Evolutionary conservation across 2,888 invertebrate species (phyloP).

Genomic region (Plebejus anna): DNA sequence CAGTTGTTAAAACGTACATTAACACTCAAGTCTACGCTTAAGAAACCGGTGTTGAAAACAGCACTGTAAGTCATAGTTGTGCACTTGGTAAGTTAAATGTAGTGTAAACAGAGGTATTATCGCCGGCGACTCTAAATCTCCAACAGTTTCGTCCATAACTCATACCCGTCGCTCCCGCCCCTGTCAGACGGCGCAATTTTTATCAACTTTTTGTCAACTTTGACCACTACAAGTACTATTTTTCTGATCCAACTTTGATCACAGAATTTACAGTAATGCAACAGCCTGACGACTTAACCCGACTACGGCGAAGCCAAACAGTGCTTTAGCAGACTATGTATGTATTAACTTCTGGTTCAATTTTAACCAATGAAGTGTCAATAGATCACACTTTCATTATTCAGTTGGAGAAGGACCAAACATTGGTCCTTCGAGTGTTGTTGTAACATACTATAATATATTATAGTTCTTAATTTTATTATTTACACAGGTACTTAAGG

Average conservation of each 20-base stretch:
- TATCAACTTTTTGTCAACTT: slow-evolving; percentile 41
- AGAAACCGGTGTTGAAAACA: slow-evolving; percentile 2
- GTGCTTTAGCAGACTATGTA: too few species aligned
- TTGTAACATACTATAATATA: too few species aligned
- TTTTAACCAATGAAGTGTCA: too few species aligned
- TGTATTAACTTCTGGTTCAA: too few species aligned
- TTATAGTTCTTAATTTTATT: too few species aligned
- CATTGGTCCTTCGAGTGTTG: too few species aligned
- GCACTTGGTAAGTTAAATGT: slow-evolving; percentile 74
- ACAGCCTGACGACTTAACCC: too few species aligned
- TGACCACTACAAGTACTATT: slow-evolving; percentile 44
- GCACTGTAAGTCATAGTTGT: slow-evolving; percentile 12
- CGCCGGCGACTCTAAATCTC: slow-evolving; percentile 67
- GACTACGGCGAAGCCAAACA: too few species aligned
- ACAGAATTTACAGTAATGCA: neutral
- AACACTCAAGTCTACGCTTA: neutral
- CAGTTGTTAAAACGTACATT: neutral
- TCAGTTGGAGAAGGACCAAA: too few species aligned
- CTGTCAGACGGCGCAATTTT: neutral
- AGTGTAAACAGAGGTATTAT: slow-evolving; percentile 74
- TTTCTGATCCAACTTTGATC: neutral
- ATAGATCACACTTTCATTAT: too few species aligned
- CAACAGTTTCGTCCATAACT: slow-evolving; percentile 54
- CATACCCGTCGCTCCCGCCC: slow-evolving; percentile 57
- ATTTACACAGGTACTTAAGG: too few species aligned